Evolutionary conservation across 1,140 invertebrate species (phyloP).

Genomic region (Colletes latitarsis): DNA sequence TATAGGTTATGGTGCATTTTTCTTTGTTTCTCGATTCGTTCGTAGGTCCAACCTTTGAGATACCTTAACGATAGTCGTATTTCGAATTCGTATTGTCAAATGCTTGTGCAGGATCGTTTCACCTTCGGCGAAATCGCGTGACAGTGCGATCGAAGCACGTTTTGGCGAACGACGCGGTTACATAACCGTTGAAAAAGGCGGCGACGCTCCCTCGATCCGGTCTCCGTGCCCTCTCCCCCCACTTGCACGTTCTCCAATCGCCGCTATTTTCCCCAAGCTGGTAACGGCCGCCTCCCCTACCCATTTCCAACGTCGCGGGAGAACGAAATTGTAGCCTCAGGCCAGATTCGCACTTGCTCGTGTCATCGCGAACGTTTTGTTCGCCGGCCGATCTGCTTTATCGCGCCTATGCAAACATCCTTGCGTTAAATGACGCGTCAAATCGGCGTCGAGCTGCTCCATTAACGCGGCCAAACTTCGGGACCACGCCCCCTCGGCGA

Average conservation of each 20-base stretch:
- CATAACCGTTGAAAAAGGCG: slow-evolving; percentile 23
- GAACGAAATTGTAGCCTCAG: slow-evolving; percentile 34
- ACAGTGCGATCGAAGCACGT: slow-evolving; percentile 10
- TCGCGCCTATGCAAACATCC: slow-evolving; percentile 41
- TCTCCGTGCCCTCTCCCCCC: not conserved
- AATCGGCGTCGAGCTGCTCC: slow-evolving; percentile 28
- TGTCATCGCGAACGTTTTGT: slow-evolving; percentile 41
- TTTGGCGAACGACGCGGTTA: slow-evolving; percentile 26
- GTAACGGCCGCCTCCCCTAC: not conserved
- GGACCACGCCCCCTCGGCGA: not conserved
- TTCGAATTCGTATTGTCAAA: too few relatives aligned
- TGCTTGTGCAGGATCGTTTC: not conserved
- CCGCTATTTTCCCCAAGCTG: not conserved
- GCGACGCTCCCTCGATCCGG: not conserved
- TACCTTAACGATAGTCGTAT: too few relatives aligned
- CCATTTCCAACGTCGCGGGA: not conserved
- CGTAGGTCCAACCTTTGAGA: too few relatives aligned
- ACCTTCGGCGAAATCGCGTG: not conserved
- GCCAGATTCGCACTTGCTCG: slow-evolving; percentile 29
- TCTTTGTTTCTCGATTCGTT: too few relatives aligned
- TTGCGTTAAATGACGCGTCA: slow-evolving; percentile 50
- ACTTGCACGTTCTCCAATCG: too few relatives aligned
- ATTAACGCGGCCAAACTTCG: slow-evolving; percentile 6
- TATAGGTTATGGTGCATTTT: too few relatives aligned
- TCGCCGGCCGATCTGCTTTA: slow-evolving; percentile 34